These are phyloP conservation scores for Hippocampus zosterae DNA, from an alignment of 2,113 vertebrate species.

Conservation along the genomic window DNA sequence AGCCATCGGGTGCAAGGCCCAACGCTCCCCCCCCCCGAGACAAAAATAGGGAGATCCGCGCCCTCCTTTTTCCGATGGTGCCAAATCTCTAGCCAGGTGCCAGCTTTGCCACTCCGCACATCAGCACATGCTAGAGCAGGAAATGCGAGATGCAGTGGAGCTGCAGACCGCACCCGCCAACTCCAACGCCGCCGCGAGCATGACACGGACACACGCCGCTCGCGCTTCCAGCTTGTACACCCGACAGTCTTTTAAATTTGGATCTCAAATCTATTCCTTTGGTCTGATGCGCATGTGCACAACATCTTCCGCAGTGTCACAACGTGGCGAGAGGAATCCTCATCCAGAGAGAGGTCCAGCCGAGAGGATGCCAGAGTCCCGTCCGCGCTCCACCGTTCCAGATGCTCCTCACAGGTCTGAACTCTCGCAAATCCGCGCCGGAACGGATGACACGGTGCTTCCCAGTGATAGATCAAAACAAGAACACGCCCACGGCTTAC, in stretches of 20 bases:
- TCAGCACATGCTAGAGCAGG: slow-evolving; percentile 55
- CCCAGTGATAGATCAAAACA: slow-evolving; percentile 67
- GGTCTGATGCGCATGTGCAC: slow-evolving; percentile 14
- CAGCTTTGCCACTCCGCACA: slow-evolving; percentile 54
- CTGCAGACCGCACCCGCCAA: slow-evolving; percentile 33
- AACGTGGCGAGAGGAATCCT: slow-evolving; percentile 31
- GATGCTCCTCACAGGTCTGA: slow-evolving; percentile 41
- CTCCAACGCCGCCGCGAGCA: slow-evolving; percentile 26
- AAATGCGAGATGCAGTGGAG: slow-evolving; percentile 13
- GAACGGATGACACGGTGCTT: slow-evolving; percentile 70
- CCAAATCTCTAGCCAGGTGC: slow-evolving; percentile 47
- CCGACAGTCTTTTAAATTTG: slow-evolving; percentile 11
- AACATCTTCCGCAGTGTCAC: slow-evolving; percentile 8
- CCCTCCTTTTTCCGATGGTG: slow-evolving; percentile 47
- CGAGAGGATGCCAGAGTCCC: slow-evolving; percentile 11
- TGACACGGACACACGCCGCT: slow-evolving; percentile 29
- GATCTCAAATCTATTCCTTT: slow-evolving; percentile 7
- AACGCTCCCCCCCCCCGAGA: slow-evolving; percentile 46
- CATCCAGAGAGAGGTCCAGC: slow-evolving; percentile 29
- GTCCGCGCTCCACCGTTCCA: slow-evolving; percentile 21
- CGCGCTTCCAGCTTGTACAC: slow-evolving; percentile 24
- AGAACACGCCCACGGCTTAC: slow-evolving; percentile 71
- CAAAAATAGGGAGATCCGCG: slow-evolving; percentile 33
- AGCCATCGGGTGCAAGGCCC: slow-evolving; percentile 46
- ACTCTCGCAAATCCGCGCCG: slow-evolving; percentile 49